Base-by-base conservation (phyloP, 2,797 vertebrate species). In the Danio choprae region DNA sequence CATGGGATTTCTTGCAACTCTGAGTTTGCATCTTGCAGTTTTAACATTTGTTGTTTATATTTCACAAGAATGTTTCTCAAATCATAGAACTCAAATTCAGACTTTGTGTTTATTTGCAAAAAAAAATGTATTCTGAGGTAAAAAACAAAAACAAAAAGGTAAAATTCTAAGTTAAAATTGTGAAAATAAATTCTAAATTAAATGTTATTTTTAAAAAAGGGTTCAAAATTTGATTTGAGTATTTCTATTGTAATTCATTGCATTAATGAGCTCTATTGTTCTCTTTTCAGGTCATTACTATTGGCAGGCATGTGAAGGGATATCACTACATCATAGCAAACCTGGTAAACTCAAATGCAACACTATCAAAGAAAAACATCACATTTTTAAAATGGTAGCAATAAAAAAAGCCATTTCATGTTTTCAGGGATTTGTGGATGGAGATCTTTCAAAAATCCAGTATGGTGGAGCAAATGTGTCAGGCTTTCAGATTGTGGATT, bases 261-360 rank as follows among this genome's bases (percentile, higher is more conserved):
- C 63, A 40, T 40, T 38, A 7, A 63, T n/a, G 5, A 56, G 4
- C 20, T 29, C 68, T 7, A 6, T 73, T 73, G 22, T 73, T 73
- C 53, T 73, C 55, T 46, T 73, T 67, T 1, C 89, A 99, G 98
- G 97, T 99, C 88, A 98, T 99, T 89, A 99, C 97, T 48, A 98
- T 98, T 82, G 98, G 98, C 82, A 95, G 98, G 86, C 98, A 99
- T 83, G 97, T 99, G 41, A 99, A 99, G 93, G 98, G 98, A 81
- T 98, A 98, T 85, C 98, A 99, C 90, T 99, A 99, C 89, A 99
- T 99, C 82, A 97, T 99, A 88, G 98, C 98, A 85, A 99, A 99
- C 89, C 92, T 99, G 96, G 98, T 99, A 92, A 91, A 96, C 92
- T 44, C 7, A 4, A 13, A 38, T 8, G 7, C 13, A 68, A 36